Percentiles rank a stretch among this genome's conserved stretches.
Conservation (phyloP, 2,888 invertebrate genomes). For the Caenorhabditis sp. region DNA sequence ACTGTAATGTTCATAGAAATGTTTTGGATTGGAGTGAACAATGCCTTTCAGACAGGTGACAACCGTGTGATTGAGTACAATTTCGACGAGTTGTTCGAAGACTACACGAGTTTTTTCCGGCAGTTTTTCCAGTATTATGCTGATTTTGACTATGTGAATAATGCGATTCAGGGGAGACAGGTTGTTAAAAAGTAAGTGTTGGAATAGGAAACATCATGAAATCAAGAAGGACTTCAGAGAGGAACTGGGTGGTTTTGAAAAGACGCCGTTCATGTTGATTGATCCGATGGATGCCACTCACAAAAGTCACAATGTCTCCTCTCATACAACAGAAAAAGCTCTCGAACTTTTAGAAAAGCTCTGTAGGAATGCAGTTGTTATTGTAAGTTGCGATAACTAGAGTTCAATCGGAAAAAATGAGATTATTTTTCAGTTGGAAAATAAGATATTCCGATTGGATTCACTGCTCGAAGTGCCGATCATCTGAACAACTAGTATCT, state of each 20-base stretch:
- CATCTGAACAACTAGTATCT: neutral
- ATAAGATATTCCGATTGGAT: neutral
- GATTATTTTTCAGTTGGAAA: neutral
- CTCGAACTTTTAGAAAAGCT: neutral
- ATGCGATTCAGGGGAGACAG: neutral
- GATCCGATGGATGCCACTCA: conserved; percentile 5
- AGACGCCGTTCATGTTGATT: neutral
- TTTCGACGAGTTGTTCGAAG: neutral
- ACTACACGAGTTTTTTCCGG: conserved; percentile 7
- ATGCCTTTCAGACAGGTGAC: neutral
- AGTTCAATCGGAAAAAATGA: neutral
- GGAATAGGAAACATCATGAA: neutral
- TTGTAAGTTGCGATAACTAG: neutral
- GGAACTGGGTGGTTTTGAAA: neutral
- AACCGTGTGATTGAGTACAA: neutral
- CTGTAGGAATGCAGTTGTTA: neutral
- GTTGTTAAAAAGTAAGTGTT: neutral
- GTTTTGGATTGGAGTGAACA: too few relatives aligned
- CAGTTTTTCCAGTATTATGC: neutral
- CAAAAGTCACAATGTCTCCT: neutral
- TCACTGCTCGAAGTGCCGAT: neutral
- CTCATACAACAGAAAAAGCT: neutral
- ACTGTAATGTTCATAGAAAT: too few relatives aligned
- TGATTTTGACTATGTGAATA: neutral
- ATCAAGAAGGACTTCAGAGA: neutral